Base-by-base conservation (phyloP, 2,113 vertebrate genomes). In the Urocolius indicus region DNA sequence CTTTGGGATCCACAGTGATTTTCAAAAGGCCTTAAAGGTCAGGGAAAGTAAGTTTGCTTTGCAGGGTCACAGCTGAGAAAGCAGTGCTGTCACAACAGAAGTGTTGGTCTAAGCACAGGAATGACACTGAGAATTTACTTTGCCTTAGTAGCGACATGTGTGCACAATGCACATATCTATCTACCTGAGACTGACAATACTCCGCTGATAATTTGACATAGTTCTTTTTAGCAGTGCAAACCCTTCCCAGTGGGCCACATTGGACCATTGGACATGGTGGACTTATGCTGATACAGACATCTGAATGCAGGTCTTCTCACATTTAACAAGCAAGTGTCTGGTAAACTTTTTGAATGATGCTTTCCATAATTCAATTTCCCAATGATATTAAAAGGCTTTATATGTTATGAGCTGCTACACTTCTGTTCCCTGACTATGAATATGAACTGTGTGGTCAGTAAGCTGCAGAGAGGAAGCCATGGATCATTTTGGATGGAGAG, bases 1-100 rank as follows among this genome's bases (percentile, higher is more conserved):
- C 20, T 94, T 81, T 62, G 36, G 13, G 8, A 63, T 74, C 51
- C 55, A 57, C 24, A 41, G 68, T n/a, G n/a, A 43, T 88, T 94
- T 93, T 74, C 38, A 55, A 69, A 88, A 75, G 16, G 11, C 36
- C 46, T 79, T 90, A 83, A 41, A 88, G 13, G 18, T 74, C 55
- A 67, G 72, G 72, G 51, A 86, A 94, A 76, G 69, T 83, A 61
- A 88, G n/a, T 88, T 90, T 69, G 24, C 20, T 88, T 61, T 88
- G 67, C 55, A 66, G 58, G 10, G 9, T 54, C 55, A 46, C 1
- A 0, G 61, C 45, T 54, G 36, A 91, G 74, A 65, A 85, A 90
- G 59, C 3, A 5, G 73, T 32, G 41, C 20, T 61, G 26, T 84
- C 71, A 18, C 0, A 0, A 57, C 38, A 80, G 58, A 78, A 43